Percentiles rank a stretch among this genome's conserved stretches.
These are phyloP conservation scores for Desmophyllum pertusum DNA, from an alignment of 92 coral and sea anemone species.

Conservation along the genomic window DNA sequence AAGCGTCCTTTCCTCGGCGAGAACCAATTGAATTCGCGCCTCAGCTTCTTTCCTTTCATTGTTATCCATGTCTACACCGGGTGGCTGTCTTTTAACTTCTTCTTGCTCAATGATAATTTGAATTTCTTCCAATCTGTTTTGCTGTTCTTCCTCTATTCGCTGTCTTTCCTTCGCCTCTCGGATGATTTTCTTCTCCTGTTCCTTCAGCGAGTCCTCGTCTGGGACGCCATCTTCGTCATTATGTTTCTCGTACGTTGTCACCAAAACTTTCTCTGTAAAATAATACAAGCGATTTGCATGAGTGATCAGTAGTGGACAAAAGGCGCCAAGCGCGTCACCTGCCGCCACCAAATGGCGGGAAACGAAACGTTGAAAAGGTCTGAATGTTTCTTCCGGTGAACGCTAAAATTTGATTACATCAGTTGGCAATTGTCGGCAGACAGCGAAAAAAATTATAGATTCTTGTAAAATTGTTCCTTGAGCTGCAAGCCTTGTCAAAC, in stretches of 20 bases:
- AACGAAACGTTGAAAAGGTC: conserved; percentile 17
- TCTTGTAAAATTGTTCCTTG: background rate
- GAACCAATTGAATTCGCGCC: conserved; percentile 46
- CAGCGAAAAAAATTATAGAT: background rate
- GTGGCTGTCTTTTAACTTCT: conserved; percentile 39
- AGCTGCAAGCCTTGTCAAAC: background rate
- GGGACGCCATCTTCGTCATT: conserved; percentile 4
- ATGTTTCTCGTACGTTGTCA: conserved; percentile 17
- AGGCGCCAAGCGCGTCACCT: conserved; percentile 28
- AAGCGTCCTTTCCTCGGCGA: conserved; percentile 38
- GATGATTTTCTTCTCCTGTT: conserved; percentile 26
- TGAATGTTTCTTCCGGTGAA: background rate
- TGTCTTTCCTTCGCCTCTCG: conserved; percentile 28
- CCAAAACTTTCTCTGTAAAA: conserved; percentile 40
- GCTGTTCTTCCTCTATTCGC: conserved; percentile 40
- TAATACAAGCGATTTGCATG: background rate
- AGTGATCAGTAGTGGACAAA: conserved; percentile 15
- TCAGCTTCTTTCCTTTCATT: conserved; percentile 54
- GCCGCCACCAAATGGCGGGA: conserved; percentile 38
- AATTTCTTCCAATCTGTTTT: conserved; percentile 51
- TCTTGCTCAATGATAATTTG: conserved; percentile 44
- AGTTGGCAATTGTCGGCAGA: background rate
- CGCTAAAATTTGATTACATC: background rate
- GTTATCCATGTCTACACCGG: conserved; percentile 43
- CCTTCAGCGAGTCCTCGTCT: conserved; percentile 23